Base-by-base conservation (phyloP, 2,113 vertebrate species). In the Notarius quadriscutis region DNA sequence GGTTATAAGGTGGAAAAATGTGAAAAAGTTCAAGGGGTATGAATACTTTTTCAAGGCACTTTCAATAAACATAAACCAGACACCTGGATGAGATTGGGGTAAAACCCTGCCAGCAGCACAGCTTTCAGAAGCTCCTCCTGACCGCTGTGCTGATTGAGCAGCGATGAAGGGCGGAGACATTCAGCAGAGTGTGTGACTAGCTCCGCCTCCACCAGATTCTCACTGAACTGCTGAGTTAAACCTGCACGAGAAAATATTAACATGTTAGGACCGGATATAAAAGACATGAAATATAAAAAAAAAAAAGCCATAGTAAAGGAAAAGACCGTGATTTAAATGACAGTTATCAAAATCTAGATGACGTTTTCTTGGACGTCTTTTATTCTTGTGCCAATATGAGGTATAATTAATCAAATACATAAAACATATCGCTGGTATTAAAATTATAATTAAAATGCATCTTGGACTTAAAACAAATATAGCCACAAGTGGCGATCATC, bases 21-120 rank as follows among this genome's bases (percentile, higher is more conserved):
- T 30, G 30, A 30, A 30, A 30, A 30, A 30, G 30, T 30, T 30
- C 30, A 30, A 30, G 30, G 30, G 30, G 30, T 30, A 30, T 30
- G 30, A 30, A 30, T 30, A 30, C 30, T 30, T 30, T 30, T 30
- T 30, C 30, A 30, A 30, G 30, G 30, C 30, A 30, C 30, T 30
- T 1, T 30, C 1, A 30, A 30, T 30, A 30, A 30, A 30, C 30
- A 30, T 30, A 30, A 30, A 18, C 48, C 25, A 75, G 48, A 51
- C 90, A 99, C 98, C 97, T 99, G 97, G 91, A 99, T 98, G 91
- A 99, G 96, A 92, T 99, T 99, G 87, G 98, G 98, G 92, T 97
- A 99, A 34, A 99, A 95, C 9, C 97, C 98, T 0, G 98, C 97
- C 93, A 99, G 93, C 60, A 99, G 96, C 41, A 99, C 96, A 0